Evolutionary conservation across 2,113 vertebrate genomes (phyloP).

Genomic region (Axis porcinus): DNA sequence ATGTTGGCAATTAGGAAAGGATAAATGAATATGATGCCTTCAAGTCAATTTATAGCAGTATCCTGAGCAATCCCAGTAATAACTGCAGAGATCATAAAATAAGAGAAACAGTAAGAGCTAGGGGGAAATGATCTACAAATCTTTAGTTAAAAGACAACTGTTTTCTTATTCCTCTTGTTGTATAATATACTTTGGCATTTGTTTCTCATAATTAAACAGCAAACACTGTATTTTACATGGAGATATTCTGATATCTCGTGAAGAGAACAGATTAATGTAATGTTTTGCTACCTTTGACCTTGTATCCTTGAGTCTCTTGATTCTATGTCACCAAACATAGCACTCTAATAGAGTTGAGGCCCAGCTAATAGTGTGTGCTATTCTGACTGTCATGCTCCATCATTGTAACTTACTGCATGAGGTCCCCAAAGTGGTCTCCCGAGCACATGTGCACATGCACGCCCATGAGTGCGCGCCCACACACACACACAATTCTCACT

Average conservation of each 20-base stretch:
- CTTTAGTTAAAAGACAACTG: conserved; percentile 43
- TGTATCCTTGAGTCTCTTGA: conserved; percentile 89
- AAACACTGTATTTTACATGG: conserved; percentile 77
- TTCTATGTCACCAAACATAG: conserved; percentile 89
- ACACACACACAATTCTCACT: conserved; percentile 60
- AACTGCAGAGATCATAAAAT: conserved; percentile 65
- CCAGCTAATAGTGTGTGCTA: conserved; percentile 90
- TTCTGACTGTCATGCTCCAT: conserved; percentile 93
- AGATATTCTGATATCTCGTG: conserved; percentile 79
- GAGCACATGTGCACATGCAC: conserved; percentile 72
- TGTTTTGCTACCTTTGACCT: conserved; percentile 93
- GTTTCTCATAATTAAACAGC: conserved; percentile 83
- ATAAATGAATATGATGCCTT: conserved; percentile 51
- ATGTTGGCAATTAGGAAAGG: conserved; percentile 52
- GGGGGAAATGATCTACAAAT: conserved; percentile 38
- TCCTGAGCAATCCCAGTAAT: conserved; percentile 48
- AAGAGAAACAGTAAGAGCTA: conserved; percentile 19
- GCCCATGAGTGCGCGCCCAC: not conserved
- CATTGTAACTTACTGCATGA: conserved; percentile 90
- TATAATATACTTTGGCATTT: conserved; percentile 62
- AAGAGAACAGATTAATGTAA: conserved; percentile 91
- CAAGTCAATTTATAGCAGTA: conserved; percentile 56
- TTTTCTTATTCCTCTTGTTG: conserved; percentile 13
- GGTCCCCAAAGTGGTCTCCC: conserved; percentile 86
- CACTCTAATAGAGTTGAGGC: conserved; percentile 89